Base-by-base conservation (phyloP, 2,888 invertebrate species). In the Eupsilia transversa region DNA sequence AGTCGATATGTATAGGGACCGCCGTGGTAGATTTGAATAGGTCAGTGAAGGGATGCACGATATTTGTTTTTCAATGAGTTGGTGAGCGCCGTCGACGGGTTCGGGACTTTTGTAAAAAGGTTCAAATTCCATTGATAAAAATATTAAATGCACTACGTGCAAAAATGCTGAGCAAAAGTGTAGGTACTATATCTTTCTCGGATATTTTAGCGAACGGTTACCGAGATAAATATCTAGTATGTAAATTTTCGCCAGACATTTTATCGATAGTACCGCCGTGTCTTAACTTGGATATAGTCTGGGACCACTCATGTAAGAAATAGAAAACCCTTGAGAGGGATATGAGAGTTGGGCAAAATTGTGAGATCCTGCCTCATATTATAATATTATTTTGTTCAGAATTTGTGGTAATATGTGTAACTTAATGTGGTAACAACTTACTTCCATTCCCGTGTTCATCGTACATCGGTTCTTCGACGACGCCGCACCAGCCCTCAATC, bases 401-500 rank as follows among this genome's bases (percentile, higher is more conserved):
- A 46, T 76, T 38, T 60, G 52, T 67, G n/a, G 12, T 38, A 27
- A 68, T 30, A 56, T 49, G 9, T 23, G n/a, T 54, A n/a, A 35
- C 46, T 43, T 43, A 7, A 52, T 33, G 2, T 63, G 14, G 38
- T 61, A 64, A 30, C 3, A 27, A 38, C 86, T 86, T 86, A 95
- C 96, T 89, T 84, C 90, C 93, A 61, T 91, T 93, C 10, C 94
- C 94, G 20, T 93, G 91, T 78, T 96, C 96, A 63, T 96, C 96
- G 66, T 92, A 94, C 17, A 94, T 83, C 57, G 96, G 96, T 83
- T 96, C 95, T 80, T 96, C 96, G 2, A 94, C 93, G 0, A 96
- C 96, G 3, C 96, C 96, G 79, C 96, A 96, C 96, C 96, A 96
- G 10, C 96, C 96, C 60, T 96, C 96, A 0, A 92, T 88, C 35